Percentiles rank a stretch among this genome's conserved stretches.
These are phyloP conservation scores for Zosterops japonicus DNA, from an alignment of 2,113 vertebrate species.

Conservation along the genomic window DNA sequence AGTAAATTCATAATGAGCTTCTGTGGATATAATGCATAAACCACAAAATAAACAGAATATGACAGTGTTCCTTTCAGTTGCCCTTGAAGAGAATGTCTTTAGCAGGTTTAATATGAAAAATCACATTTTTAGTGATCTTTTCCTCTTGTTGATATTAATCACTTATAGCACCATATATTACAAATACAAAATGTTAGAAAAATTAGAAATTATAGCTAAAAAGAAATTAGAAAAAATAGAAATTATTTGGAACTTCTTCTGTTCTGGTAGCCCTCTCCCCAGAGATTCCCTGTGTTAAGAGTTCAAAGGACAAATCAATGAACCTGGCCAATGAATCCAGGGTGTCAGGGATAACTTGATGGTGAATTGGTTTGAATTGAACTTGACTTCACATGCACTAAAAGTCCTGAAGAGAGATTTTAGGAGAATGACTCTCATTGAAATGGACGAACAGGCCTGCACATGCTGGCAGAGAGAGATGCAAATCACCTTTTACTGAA, in stretches of 20 bases:
- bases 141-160: neutral
- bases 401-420: neutral
- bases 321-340: neutral
- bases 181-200: neutral
- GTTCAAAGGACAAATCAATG: neutral
- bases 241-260: neutral
- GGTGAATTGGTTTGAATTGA: neutral
- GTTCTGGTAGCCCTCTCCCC: neutral
- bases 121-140: neutral
- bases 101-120: neutral
- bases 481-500: neutral
- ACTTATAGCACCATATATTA: neutral
- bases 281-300: neutral
- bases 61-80: accelerated
- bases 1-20: neutral
- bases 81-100: neutral
- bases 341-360: neutral
- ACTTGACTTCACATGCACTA: neutral
- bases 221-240: neutral
- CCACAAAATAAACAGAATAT: neutral
- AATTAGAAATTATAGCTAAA: neutral
- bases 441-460: neutral
- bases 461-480: neutral
- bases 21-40: neutral
- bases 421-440: neutral